Evolutionary conservation across 2,113 vertebrate genomes (phyloP), one percentile per base, ranked within the genome.

Genomic region (Oenanthe melanoleuca): DNA sequence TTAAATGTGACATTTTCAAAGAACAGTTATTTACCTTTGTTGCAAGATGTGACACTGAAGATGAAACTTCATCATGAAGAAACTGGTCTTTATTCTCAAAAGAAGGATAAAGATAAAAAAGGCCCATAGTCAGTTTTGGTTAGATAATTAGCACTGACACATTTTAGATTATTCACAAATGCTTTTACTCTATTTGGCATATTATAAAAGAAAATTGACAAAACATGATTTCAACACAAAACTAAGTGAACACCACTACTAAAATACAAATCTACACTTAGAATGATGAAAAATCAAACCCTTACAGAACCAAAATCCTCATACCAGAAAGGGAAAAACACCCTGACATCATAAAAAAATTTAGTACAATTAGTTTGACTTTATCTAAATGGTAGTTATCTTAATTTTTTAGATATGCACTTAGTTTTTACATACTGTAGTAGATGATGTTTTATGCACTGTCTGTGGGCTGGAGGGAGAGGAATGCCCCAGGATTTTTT

Each of bases 31-130:
- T 88, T 97, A 97, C 97, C 97, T 98, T 98, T 93, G 96, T 93
- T 95, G 97, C 96, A 93, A 98, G 94, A 65, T 97, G 96, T 90
- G 97, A 97, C 88, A 97, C 93, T 67, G 97, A 97, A 78, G 95
- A 97, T 87, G 96, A 93, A 92, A 94, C 93, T 93, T 97, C 96
- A 93, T 93, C 94, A 44, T 96, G 97, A 92, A 97, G 95, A 93
- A 95, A 92, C 86, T 97, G 95, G 86, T 97, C 96, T 92, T 97
- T 97, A 89, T 94, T 97, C 96, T 97, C 92, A 84, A 93, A 94
- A 85, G 94, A 92, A 40, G 33, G 29, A 86, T 77, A 96, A 95
- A 92, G 47, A 93, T 66, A 93, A 84, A 90, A 92, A 87, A 93
- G 71, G 92, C 86, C 73, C 66, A 75, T 3, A 83, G 66, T 95